phyloP scores from a whole-genome alignment of 2,888 invertebrate species.

The Tanytarsus gracilentus region DNA sequence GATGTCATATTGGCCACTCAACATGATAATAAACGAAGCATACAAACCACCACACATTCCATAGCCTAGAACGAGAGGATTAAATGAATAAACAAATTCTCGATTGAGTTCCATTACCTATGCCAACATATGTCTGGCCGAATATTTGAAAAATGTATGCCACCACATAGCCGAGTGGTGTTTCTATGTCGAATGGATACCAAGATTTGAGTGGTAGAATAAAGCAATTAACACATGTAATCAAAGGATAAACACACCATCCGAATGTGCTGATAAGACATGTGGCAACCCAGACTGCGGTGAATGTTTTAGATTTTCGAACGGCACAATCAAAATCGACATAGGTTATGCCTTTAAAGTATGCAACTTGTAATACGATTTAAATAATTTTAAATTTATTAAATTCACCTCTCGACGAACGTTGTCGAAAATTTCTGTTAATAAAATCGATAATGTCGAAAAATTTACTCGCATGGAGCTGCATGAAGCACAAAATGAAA shows the following conservation, averaged over 20 bases:
- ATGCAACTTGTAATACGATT: background rate
- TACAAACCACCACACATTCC: background rate
- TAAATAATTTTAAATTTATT: background rate
- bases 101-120: background rate
- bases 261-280: constrained; percentile 4
- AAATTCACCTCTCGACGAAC: constrained; percentile 11
- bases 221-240: constrained; percentile 33
- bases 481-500: background rate
- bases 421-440: background rate
- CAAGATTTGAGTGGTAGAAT: constrained; percentile 37
- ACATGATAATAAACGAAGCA: constrained; percentile 27
- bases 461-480: background rate
- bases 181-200: constrained; percentile 39
- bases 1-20: constrained; percentile 33
- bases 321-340: background rate
- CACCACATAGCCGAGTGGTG: constrained; percentile 22
- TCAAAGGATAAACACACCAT: constrained; percentile 35
- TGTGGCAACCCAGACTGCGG: background rate
- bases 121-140: background rate
- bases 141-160: constrained; percentile 8
- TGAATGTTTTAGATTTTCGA: background rate
- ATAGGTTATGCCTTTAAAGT: constrained; percentile 5
- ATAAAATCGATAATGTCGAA: background rate
- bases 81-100: background rate
- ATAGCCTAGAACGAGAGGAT: background rate